phyloP scores from a whole-genome alignment of 2,888 invertebrate species.

The Sinelater perroti region DNA sequence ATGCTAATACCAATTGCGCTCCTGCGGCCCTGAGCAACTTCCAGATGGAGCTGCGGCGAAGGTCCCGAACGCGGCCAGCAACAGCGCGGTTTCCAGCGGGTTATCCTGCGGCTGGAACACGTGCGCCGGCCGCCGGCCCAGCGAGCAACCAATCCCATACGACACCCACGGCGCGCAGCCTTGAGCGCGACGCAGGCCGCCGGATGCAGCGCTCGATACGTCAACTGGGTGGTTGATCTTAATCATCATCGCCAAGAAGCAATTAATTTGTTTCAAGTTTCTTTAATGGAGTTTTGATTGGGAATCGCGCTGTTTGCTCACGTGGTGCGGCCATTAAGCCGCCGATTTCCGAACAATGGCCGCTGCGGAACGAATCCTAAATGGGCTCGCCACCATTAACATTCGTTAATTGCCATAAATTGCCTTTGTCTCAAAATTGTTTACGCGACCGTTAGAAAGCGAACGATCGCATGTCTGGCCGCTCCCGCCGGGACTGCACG shows the following conservation, averaged over 20 bases:
- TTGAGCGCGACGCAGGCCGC: constrained; percentile 30
- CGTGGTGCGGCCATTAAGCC: constrained; percentile 17
- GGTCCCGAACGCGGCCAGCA: constrained; percentile 5
- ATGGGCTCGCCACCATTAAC: constrained; percentile 15
- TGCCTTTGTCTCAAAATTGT: constrained; percentile 17
- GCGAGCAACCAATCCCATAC: constrained; percentile 41
- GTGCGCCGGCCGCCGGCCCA: constrained; percentile 40
- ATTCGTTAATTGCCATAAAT: constrained; percentile 18
- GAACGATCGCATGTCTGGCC: constrained; percentile 4
- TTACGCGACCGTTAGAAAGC: constrained; percentile 6
- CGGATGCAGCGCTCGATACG: constrained; percentile 15
- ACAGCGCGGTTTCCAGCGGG: constrained; percentile 12
- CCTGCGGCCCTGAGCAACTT: constrained; percentile 12
- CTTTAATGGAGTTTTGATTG: constrained; percentile 28
- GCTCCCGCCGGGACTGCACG: no score
- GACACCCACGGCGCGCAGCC: constrained; percentile 41
- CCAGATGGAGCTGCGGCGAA: neutral
- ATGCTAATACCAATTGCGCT: constrained; percentile 2
- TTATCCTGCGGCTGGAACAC: constrained; percentile 33
- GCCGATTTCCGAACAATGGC: constrained; percentile 25
- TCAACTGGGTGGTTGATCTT: constrained; percentile 24
- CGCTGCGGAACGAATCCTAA: constrained; percentile 22
- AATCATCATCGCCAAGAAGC: constrained; percentile 18
- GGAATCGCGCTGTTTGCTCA: constrained; percentile 26
- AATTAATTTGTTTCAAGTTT: constrained; percentile 28